Evolutionary conservation across 2,888 invertebrate species (phyloP), one percentile per base, ranked within the genome.

Genomic region (Germaria angustata): DNA sequence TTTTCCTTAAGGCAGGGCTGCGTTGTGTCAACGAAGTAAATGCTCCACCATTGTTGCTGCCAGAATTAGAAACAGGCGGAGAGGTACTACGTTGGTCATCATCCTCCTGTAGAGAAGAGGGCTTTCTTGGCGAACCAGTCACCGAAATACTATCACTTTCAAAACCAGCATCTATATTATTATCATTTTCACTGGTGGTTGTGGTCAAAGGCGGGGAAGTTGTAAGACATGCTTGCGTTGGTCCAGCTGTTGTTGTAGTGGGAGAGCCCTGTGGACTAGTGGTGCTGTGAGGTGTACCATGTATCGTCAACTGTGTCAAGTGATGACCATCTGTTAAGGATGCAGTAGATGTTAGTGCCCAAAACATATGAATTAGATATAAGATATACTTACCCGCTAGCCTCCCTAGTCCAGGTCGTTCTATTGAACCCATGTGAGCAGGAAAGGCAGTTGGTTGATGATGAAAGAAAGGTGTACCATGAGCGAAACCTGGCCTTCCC

Each of bases 241-340:
- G 85, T 0, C 88, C 88, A 41, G 87, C 86, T 5, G 87, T 73
- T 9, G 87, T 88, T 6, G 89, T 87, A 11, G 89, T 91, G 1
- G 93, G 93, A 0, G 95, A 95, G 57, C 92, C 93, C 86, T 93
- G 94, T 0, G 95, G 95, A 84, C 95, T 95, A 22, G 95, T 95
- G 51, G 95, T 95, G 89, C 94, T 95, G 87, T 95, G 94, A 39
- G 95, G 94, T 17, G 88, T 86, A 0, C 88, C 88, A 73, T 88
- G 86, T 89, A 84, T 92, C 17, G 88, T 87, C 46, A 89, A 82
- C 77, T 89, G 89, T 15, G 86, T 85, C 72, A 88, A 85, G 51
- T 87, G 90, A n/a, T 83, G 84, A 8, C 77, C 28, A 28, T 84
- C 85, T 85, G 41, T 39, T 66, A 3, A 17, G 32, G 34, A n/a